Base-by-base conservation (phyloP, 2,113 vertebrate genomes). In the Salvelinus namaycush region DNA sequence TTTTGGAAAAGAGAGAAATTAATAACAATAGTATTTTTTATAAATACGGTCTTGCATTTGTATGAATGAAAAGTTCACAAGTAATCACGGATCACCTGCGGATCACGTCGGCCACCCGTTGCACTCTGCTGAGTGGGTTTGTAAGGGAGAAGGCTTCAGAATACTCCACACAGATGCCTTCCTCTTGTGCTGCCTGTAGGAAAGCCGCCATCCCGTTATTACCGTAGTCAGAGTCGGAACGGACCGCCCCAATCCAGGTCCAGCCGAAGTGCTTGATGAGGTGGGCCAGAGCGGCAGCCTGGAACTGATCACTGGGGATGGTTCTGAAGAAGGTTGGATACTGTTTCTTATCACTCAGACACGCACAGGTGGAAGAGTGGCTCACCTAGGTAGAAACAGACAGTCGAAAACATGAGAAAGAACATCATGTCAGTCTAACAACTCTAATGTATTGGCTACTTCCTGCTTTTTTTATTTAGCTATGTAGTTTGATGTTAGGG, bases 201-300 rank as follows among this genome's bases (percentile, higher is more conserved):
- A 94, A 94, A 18, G 88, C 77, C 0, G 87, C 79, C 86, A 93
- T 93, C 14, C 89, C 91, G 16, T 87, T 86, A 76, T 92, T 92
- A 6, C 93, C 93, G 54, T 94, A 94, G 29, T 94, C 93, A 0
- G 91, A 87, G 78, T 93, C 91, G 0, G 92, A 92, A 0, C 87
- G 81, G 39, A 94, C 74, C 5, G 92, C 87, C 8, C 93, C 93
- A 2, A 94, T 92, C 93, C 93, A 94, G 0, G 86, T 93, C 93
- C 93, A 94, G 18, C 82, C 91, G 64, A 93, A 94, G 2, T 89
- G 84, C 54, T 92, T 92, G 1, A 94, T 72, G 66, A 94, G 14
- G n/a, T 82, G 84, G 0, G 90, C 91, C 68, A 94, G 81, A 0
- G 90, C 92, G 0, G 13, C 82, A 9, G 92, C 92, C 82, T 94